These are phyloP conservation scores for Suncus etruscus DNA, from an alignment of 2,113 vertebrate genomes.

Conservation along the genomic window DNA sequence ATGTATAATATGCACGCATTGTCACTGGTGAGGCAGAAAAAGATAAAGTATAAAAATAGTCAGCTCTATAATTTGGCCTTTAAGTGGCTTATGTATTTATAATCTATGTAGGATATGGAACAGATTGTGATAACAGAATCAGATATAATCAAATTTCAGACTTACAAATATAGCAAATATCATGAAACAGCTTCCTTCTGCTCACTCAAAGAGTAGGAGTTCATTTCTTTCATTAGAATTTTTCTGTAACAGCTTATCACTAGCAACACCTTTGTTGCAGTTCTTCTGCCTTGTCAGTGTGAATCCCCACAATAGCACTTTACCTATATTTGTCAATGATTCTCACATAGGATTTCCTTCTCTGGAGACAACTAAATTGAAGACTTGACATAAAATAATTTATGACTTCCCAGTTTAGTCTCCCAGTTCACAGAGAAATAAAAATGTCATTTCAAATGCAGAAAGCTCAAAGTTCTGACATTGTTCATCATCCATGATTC, in stretches of 20 bases:
- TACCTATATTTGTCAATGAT: constrained; percentile 73
- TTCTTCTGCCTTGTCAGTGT: not conserved
- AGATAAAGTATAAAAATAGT: constrained; percentile 81
- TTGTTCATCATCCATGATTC: constrained; percentile 59
- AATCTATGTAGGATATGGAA: constrained; percentile 66
- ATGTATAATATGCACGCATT: constrained; percentile 77
- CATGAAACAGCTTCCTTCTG: constrained; percentile 58
- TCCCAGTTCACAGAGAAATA: constrained; percentile 72
- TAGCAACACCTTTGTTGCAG: constrained; percentile 47
- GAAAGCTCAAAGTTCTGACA: constrained; percentile 70
- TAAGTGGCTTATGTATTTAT: constrained; percentile 77
- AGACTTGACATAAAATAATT: constrained; percentile 80
- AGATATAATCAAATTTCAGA: constrained; percentile 80
- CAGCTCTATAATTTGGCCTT: constrained; percentile 78
- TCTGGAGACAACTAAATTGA: constrained; percentile 79
- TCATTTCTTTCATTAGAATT: constrained; percentile 2
- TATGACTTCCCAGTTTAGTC: constrained; percentile 77
- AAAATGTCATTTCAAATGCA: constrained; percentile 76
- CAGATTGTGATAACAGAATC: constrained; percentile 80
- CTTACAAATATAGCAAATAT: constrained; percentile 72
- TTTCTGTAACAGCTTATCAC: constrained; percentile 34
- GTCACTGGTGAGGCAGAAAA: constrained; percentile 77
- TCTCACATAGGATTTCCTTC: constrained; percentile 58
- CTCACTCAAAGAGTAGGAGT: constrained; percentile 63
- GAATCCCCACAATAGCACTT: constrained; percentile 53